A percentile compares a stretch with the other conserved stretches of the same genome.
Conservation (phyloP, 2,113 vertebrate species). For the Podilymbus podiceps region DNA sequence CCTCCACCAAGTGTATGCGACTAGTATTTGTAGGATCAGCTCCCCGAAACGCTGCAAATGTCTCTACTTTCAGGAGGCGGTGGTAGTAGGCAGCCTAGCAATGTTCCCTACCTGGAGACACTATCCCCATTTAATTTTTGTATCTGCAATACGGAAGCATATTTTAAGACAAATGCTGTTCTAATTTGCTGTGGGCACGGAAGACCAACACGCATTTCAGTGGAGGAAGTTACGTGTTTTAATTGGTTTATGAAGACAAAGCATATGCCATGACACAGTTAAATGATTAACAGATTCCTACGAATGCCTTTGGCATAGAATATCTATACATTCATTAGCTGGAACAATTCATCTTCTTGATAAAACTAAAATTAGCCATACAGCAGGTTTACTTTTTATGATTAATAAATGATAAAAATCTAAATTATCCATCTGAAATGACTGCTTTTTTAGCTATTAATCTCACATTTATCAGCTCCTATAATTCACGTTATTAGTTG, state of each 20-base stretch:
- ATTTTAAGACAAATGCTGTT: conserved; percentile 72
- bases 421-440: conserved; percentile 81
- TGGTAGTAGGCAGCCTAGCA: background rate
- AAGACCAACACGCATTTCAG: conserved; percentile 70
- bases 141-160: background rate
- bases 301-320: conserved; percentile 78
- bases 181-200: conserved; percentile 72
- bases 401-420: conserved; percentile 83
- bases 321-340: conserved; percentile 81
- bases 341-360: conserved; percentile 81
- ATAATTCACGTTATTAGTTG: conserved; percentile 62
- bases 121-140: background rate
- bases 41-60: background rate
- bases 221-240: conserved; percentile 74
- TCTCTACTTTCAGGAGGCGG: background rate
- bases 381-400: conserved; percentile 80
- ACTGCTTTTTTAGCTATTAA: conserved; percentile 76
- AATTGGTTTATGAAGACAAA: conserved; percentile 82
- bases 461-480: conserved; percentile 75
- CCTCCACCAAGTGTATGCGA: accelerated
- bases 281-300: conserved; percentile 82
- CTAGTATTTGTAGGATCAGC: background rate
- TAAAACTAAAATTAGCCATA: conserved; percentile 84
- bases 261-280: conserved; percentile 81
- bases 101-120: conserved; percentile 44